Conservation (phyloP, 2,797 vertebrate species). For the Microchirus variegatus region DNA sequence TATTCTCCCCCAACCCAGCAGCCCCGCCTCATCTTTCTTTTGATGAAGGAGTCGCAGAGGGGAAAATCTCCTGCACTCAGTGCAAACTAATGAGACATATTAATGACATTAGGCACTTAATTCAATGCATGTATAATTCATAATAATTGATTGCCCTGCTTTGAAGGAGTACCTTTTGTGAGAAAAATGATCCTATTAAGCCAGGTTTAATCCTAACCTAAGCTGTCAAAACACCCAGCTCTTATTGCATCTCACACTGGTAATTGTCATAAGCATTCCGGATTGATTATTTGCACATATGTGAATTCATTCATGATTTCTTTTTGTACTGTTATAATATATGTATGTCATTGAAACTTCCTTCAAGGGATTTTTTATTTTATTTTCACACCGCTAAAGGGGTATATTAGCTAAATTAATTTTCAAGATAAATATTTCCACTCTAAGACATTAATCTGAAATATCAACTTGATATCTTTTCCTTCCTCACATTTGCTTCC, state of each 20-base stretch:
- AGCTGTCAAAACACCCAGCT: slow-evolving; percentile 92
- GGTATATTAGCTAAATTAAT: slow-evolving; percentile 78
- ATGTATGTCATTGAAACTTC: slow-evolving; percentile 83
- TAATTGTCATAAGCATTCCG: slow-evolving; percentile 96
- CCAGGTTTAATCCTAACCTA: slow-evolving; percentile 95
- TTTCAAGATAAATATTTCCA: slow-evolving; percentile 76
- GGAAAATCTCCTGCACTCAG: slow-evolving; percentile 79
- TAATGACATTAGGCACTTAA: slow-evolving; percentile 95
- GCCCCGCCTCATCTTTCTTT: slow-evolving; percentile 24
- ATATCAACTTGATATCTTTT: slow-evolving; percentile 57
- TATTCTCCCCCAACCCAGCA: slow-evolving; percentile 46
- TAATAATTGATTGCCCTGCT: slow-evolving; percentile 96
- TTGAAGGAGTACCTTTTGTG: slow-evolving; percentile 92
- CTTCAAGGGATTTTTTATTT: slow-evolving; percentile 83
- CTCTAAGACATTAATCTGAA: slow-evolving; percentile 55
- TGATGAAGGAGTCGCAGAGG: slow-evolving; percentile 66
- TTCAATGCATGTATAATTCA: slow-evolving; percentile 98
- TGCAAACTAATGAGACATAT: slow-evolving; percentile 98
- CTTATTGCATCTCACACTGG: slow-evolving; percentile 87
- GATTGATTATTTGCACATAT: slow-evolving; percentile 92
- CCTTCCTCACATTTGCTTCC: slow-evolving; percentile 18
- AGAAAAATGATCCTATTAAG: slow-evolving; percentile 98
- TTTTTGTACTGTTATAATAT: slow-evolving; percentile 78
- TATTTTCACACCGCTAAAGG: slow-evolving; percentile 81
- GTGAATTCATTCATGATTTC: slow-evolving; percentile 88